Evolutionary conservation across 2,888 invertebrate genomes (phyloP).

Genomic region (Lathronympha strigana): DNA sequence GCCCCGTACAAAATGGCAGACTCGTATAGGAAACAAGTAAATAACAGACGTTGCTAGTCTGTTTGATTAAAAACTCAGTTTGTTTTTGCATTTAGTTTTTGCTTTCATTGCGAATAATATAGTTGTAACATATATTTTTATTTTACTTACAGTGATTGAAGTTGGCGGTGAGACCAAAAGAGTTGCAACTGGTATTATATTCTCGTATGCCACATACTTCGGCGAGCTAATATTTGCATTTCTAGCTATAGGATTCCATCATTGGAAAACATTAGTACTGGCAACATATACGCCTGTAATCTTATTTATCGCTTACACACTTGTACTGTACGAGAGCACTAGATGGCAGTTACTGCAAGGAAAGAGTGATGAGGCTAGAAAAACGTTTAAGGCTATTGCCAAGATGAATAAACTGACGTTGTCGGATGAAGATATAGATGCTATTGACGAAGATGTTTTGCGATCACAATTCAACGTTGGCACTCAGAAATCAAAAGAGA

Average conservation of each 20-base stretch:
- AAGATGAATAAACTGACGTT: slow-evolving; percentile 63
- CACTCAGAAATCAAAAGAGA: slow-evolving; percentile 63
- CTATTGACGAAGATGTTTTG: slow-evolving; percentile 57
- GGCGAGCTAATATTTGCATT: slow-evolving; percentile 69
- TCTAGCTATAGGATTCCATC: slow-evolving; percentile 63
- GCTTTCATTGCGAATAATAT: too few species aligned
- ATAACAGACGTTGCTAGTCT: too few species aligned
- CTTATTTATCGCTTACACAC: slow-evolving; percentile 57
- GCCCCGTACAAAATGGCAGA: too few species aligned
- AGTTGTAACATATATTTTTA: slow-evolving; percentile 2
- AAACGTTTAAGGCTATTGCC: slow-evolving; percentile 57
- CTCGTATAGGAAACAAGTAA: too few species aligned
- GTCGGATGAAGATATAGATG: slow-evolving; percentile 57
- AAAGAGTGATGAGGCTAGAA: slow-evolving; percentile 60
- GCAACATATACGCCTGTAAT: slow-evolving; percentile 63
- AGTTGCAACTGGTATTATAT: slow-evolving; percentile 66
- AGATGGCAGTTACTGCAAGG: slow-evolving; percentile 71
- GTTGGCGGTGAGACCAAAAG: slow-evolving; percentile 69
- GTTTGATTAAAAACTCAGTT: too few species aligned
- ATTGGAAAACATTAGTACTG: slow-evolving; percentile 68
- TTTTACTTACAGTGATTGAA: slow-evolving; percentile 68
- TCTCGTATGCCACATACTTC: slow-evolving; percentile 66
- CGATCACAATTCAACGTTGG: slow-evolving; percentile 60
- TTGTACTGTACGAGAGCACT: slow-evolving; percentile 64
- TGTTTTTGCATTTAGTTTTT: too few species aligned